These are phyloP conservation scores for Graphium colonna DNA, from an alignment of 2,888 invertebrate genomes.

Conservation along the genomic window DNA sequence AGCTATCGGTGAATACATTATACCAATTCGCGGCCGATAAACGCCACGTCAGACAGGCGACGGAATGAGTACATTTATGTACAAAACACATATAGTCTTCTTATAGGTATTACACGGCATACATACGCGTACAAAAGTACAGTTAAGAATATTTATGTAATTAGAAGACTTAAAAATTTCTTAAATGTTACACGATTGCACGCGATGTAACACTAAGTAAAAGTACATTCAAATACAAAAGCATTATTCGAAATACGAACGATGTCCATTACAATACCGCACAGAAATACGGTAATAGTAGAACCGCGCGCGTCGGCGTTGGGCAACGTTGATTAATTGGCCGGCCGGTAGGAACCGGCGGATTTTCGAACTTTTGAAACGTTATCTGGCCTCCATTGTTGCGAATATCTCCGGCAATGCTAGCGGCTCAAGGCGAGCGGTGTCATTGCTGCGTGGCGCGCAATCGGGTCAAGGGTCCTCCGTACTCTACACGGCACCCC, in stretches of 20 bases:
- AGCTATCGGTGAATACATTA: conserved; percentile 61
- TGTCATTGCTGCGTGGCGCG: conserved; percentile 78
- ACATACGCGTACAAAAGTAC: background rate
- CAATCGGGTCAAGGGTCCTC: conserved; percentile 75
- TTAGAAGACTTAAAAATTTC: background rate
- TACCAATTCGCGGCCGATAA: conserved; percentile 42
- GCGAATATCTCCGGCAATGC: conserved; percentile 80
- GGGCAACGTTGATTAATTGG: conserved; percentile 65
- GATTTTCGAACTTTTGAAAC: conserved; percentile 78
- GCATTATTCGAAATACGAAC: background rate
- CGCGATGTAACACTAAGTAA: too few species aligned
- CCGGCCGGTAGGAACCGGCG: conserved; percentile 64
- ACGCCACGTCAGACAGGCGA: conserved; percentile 24
- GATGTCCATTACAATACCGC: conserved; percentile 11
- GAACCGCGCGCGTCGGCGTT: conserved; percentile 41
- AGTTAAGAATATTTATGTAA: background rate
- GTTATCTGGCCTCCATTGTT: conserved; percentile 80
- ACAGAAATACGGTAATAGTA: conserved; percentile 30
- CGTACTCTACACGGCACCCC: conserved; percentile 39
- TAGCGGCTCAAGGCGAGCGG: conserved; percentile 78
- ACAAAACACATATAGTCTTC: background rate
- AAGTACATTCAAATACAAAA: background rate
- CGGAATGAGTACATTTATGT: conserved; percentile 7
- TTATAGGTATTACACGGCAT: background rate
- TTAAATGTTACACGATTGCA: background rate